Base-by-base conservation (phyloP, 1,140 invertebrate genomes). In the Bradysia coprophila region DNA sequence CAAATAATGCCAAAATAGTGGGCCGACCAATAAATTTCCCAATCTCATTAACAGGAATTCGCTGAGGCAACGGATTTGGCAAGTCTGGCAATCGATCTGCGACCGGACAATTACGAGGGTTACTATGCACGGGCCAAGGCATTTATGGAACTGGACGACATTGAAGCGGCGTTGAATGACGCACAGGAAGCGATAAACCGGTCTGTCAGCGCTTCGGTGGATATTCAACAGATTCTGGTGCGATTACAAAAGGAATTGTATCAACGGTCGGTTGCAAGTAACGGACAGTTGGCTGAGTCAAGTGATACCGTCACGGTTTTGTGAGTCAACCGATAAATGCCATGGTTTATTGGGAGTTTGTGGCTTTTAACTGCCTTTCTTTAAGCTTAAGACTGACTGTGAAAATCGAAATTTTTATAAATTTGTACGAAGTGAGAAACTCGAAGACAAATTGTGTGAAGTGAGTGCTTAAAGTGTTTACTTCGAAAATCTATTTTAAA, bases 91-190 rank as follows among this genome's bases (percentile, higher is more conserved):
- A 68, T 93, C 20, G 73, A 76, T 37, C 65, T 89, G 43, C 81
- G 84, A 49, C 77, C 83, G 4, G 75, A 81, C 51, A 91, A 84
- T 1, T 94, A 86, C 57, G 91, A 96, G 65, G 90, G 88, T 2
- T 90, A 78, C 53, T 94, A 94, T 59, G 86, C 88, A 2, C 69
- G 89, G 54, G 81, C 89, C 0, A 78, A 90, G 54, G 89, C 88
- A 6, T 76, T 77, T 40, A 67, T 89, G 44, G 86, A 90, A 6
- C 51, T 65, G n/a, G 65, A 67, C 45, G 52, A 56, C 19, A 51
- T 66, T 0, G 64, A 66, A 3, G 68, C 70, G 43, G 68, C 68
- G 1, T 51, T 70, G 3, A 65, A 68, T 2, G 68, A 72, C 50
- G 66, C 68, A 3, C 55, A 68, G 39, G 57, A 66, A 38, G 68